phyloP scores from a whole-genome alignment of 2,797 vertebrate genomes.

The Squalus acanthias region DNA sequence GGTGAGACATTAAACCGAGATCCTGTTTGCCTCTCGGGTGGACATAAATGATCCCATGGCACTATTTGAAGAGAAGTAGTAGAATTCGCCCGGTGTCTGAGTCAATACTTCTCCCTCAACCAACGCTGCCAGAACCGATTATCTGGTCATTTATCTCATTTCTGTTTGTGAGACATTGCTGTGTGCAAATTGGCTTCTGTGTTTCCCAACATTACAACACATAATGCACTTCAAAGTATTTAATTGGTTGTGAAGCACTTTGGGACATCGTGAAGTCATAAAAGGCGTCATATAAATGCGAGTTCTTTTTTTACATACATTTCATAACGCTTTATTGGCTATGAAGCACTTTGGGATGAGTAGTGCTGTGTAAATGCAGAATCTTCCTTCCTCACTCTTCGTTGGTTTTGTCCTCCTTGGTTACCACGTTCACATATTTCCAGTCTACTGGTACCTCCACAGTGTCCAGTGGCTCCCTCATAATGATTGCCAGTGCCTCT shows the following conservation, averaged over 20 bases:
- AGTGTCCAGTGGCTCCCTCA: too few relatives aligned
- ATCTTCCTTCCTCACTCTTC: too few relatives aligned
- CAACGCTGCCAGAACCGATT: neutral
- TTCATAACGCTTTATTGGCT: too few relatives aligned
- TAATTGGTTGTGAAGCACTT: neutral
- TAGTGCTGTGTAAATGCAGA: too few relatives aligned
- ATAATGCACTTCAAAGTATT: neutral
- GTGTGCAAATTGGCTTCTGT: neutral
- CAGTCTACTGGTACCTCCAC: neutral
- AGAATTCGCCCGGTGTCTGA: neutral
- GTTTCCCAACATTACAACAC: neutral
- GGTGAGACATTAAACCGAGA: neutral
- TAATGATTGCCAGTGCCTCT: too few relatives aligned
- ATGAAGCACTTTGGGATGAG: too few relatives aligned
- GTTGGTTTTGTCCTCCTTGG: too few relatives aligned
- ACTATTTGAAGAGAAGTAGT: neutral
- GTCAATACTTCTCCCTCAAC: neutral
- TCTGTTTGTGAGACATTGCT: neutral
- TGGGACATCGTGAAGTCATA: too few relatives aligned
- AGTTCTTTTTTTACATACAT: too few relatives aligned
- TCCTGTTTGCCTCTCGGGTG: neutral
- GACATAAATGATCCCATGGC: neutral
- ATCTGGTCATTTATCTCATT: neutral
- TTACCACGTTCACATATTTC: neutral
- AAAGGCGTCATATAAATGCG: too few relatives aligned